These are phyloP conservation scores for Metacarcinus magister DNA, from an alignment of 2,888 invertebrate species.

Conservation along the genomic window DNA sequence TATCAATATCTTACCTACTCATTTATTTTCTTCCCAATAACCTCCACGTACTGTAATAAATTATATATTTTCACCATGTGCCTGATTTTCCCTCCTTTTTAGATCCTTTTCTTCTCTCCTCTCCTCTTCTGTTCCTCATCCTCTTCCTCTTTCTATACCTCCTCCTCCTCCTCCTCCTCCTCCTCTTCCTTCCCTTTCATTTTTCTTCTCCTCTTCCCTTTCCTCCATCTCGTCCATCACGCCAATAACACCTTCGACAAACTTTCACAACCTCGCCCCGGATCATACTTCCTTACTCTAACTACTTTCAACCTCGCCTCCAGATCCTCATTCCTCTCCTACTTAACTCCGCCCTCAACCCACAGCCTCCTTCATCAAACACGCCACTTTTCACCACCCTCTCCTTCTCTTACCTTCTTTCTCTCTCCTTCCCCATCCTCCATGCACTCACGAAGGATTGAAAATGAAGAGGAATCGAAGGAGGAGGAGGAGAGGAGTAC, in stretches of 20 bases:
- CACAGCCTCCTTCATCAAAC: conserved; percentile 18
- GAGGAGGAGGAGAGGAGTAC: neutral
- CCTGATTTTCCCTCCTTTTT: neutral
- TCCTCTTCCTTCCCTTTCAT: neutral
- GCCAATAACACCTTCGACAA: conserved; percentile 21
- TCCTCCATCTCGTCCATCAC: neutral
- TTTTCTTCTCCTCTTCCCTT: neutral
- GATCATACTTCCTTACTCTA: neutral
- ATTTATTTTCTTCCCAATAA: neutral
- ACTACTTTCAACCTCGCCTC: neutral
- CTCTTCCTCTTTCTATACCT: neutral
- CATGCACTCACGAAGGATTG: neutral
- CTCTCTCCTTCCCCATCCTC: neutral
- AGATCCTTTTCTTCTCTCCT: neutral
- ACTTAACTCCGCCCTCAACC: neutral
- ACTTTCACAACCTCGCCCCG: neutral
- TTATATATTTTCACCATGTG: neutral
- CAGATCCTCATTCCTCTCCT: conserved; percentile 21
- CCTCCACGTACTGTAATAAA: neutral
- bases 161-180: neutral
- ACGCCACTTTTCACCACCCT: neutral
- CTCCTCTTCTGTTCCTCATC: neutral
- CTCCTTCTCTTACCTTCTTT: neutral
- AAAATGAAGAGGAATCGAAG: neutral
- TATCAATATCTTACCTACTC: neutral